phyloP scores from a whole-genome alignment of 1,140 invertebrate genomes.

The Vollenhovia emeryi region DNA sequence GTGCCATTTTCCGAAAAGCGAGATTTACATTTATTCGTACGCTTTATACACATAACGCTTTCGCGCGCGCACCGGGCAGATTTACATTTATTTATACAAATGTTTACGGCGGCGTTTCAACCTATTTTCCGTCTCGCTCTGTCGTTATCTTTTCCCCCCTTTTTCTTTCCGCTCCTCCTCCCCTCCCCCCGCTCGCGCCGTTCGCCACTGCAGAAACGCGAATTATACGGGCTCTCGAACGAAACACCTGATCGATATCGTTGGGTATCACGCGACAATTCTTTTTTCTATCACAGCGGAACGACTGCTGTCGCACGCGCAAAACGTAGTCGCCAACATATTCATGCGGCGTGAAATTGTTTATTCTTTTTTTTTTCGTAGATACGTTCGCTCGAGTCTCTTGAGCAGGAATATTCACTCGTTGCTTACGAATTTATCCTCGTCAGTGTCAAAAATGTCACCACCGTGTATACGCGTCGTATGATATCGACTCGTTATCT shows the following conservation, averaged over 20 bases:
- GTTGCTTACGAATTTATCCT: slow-evolving; percentile 39
- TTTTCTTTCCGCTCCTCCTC: slow-evolving; percentile 13
- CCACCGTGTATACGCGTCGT: not conserved
- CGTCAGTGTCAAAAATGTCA: slow-evolving; percentile 16
- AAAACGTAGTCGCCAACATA: slow-evolving; percentile 26
- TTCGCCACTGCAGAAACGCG: slow-evolving; percentile 42
- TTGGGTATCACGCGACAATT: slow-evolving; percentile 45
- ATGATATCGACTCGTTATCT: not conserved
- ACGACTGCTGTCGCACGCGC: not conserved
- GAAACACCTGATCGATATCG: slow-evolving; percentile 54
- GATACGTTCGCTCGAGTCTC: slow-evolving; percentile 21
- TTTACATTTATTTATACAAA: slow-evolving; percentile 60
- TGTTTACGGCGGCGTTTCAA: slow-evolving; percentile 50
- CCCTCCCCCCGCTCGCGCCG: not conserved
- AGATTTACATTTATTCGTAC: slow-evolving; percentile 49
- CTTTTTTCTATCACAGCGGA: slow-evolving; percentile 30
- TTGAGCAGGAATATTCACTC: slow-evolving; percentile 31
- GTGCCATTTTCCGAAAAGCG: slow-evolving; percentile 27
- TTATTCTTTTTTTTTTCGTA: slow-evolving; percentile 34
- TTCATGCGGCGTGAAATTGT: slow-evolving; percentile 34
- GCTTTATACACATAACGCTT: slow-evolving; percentile 30
- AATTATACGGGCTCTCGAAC: slow-evolving; percentile 56
- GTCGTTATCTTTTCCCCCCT: slow-evolving; percentile 10
- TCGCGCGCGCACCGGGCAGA: slow-evolving; percentile 39
- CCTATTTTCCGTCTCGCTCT: slow-evolving; percentile 39